Conservation (phyloP, 2,113 vertebrate genomes). For the Atractosteus spatula region DNA sequence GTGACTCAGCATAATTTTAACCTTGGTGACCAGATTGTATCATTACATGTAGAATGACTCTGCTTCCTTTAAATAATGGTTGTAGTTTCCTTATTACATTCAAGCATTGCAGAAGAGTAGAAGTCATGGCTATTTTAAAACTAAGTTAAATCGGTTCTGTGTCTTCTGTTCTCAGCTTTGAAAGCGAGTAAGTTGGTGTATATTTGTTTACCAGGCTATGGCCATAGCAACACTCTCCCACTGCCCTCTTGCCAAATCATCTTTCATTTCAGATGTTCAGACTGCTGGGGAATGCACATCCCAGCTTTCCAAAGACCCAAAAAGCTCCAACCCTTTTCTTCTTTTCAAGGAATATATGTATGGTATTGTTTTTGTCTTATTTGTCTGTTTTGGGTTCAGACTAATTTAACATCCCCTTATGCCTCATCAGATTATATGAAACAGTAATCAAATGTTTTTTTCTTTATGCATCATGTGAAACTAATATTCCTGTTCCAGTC, state of each 20-base stretch:
- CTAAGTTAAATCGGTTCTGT: slow-evolving; percentile 30
- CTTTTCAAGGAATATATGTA: slow-evolving; percentile 11
- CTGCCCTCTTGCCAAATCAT: slow-evolving; percentile 24
- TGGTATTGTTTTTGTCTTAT: slow-evolving; percentile 24
- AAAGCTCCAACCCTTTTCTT: slow-evolving; percentile 29
- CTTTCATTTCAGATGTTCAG: slow-evolving; percentile 39
- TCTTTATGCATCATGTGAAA: too few relatives aligned
- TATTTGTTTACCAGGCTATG: slow-evolving; percentile 56
- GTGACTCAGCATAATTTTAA: slow-evolving; percentile 33
- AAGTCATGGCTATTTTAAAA: slow-evolving; percentile 51
- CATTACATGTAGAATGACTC: slow-evolving; percentile 30
- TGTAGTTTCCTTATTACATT: slow-evolving; percentile 35
- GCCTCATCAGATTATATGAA: too few relatives aligned
- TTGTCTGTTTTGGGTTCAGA: slow-evolving; percentile 11
- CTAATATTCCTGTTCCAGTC: too few relatives aligned
- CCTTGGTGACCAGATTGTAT: slow-evolving; percentile 19
- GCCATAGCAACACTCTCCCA: slow-evolving; percentile 35
- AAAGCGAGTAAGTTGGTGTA: slow-evolving; percentile 25
- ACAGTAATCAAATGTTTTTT: too few relatives aligned
- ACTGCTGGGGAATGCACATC: slow-evolving; percentile 18
- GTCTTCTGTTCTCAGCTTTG: slow-evolving; percentile 2
- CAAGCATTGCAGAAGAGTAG: slow-evolving; percentile 25
- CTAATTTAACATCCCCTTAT: too few relatives aligned
- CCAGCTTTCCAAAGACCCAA: slow-evolving; percentile 23
- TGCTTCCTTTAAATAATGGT: slow-evolving; percentile 41